Base-by-base conservation (phyloP, 2,888 invertebrate species). In the Pristionchus exspectatus region DNA sequence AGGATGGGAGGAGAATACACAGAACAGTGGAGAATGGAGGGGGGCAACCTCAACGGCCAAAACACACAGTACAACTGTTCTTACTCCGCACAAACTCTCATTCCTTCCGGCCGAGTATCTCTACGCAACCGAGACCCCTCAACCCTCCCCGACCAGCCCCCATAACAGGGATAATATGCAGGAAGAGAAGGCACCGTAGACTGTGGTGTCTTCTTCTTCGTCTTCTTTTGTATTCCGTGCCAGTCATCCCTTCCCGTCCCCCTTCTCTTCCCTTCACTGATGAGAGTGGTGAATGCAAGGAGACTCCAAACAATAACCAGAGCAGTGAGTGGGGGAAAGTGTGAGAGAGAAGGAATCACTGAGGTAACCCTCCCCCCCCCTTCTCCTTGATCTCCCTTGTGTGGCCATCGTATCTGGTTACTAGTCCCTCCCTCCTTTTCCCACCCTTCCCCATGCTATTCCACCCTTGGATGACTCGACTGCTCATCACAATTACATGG, bases 291-390 rank as follows among this genome's bases (percentile, higher is more conserved):
- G 54, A 83, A 83, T 83, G 83, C 54, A 56, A 83, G 81, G 30
- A 38, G 83, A 83, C 56, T 83, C 83, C 83, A 83, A 83, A 83
- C 83, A 83, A 83, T 83, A 83, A 83, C 56, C 83, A 83, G 83
- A 83, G 81, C 44, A 86, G 66, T 38, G 66, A 66, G 7, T 24
- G 84, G 38, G 59, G 84, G 44, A 9, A 33, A 85, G 84, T n/a
- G 84, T 27, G 59, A 85, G 84, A 30, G 86, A 30, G 86, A 38
- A 33, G 33, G 38, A 86, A 27, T 38, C 44, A 44, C n/a, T 44
- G 63, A 86, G 38, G 86, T 83, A 83, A 56, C 54, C 83, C 21
- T 30, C 77, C 54, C 81, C 72, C 27, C 33, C 74, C 24, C 33
- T 38, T 74, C 74, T 74, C 83, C 54, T 54, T 83, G 54, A 56